Percentiles rank a stretch among this genome's conserved stretches.
phyloP scores from a whole-genome alignment of 2,888 invertebrate genomes.

The Caenorhabditis sp. region DNA sequence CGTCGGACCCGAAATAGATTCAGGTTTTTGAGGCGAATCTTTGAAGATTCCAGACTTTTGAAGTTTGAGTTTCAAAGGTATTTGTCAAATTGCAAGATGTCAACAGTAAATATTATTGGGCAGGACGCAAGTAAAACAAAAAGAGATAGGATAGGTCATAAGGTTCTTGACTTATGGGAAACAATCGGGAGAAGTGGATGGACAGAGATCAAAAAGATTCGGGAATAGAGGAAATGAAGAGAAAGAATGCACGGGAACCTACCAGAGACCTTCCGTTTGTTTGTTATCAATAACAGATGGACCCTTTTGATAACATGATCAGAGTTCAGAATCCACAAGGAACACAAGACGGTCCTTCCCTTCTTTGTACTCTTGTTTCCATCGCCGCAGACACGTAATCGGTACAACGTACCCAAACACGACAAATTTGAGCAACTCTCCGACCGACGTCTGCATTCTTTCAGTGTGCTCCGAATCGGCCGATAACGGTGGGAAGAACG shows the following conservation, averaged over 20 bases:
- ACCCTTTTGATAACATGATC: slow-evolving; percentile 20
- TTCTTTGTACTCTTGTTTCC: slow-evolving; percentile 27
- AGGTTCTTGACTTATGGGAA: background rate
- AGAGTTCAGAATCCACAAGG: slow-evolving; percentile 5
- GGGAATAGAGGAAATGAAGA: background rate
- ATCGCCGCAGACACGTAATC: background rate
- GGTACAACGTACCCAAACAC: slow-evolving; percentile 12
- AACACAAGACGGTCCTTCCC: background rate
- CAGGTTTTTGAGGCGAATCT: too few species aligned
- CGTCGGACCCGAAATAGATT: too few species aligned
- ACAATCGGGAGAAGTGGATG: background rate
- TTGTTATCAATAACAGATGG: slow-evolving; percentile 12
- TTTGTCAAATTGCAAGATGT: background rate
- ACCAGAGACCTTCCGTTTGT: background rate
- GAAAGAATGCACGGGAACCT: background rate
- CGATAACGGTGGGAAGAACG: background rate
- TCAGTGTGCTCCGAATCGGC: background rate
- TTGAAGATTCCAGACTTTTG: too few species aligned
- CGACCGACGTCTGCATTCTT: too few species aligned
- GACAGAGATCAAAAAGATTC: slow-evolving; percentile 5
- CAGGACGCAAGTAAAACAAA: too few species aligned
- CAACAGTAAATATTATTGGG: slow-evolving; percentile 9
- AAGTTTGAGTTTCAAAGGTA: too few species aligned
- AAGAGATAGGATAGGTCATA: background rate
- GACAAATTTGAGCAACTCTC: background rate